Evolutionary conservation across 2,888 invertebrate genomes (phyloP), one percentile per base, ranked within the genome.

Genomic region (Tetranychus truncatus): DNA sequence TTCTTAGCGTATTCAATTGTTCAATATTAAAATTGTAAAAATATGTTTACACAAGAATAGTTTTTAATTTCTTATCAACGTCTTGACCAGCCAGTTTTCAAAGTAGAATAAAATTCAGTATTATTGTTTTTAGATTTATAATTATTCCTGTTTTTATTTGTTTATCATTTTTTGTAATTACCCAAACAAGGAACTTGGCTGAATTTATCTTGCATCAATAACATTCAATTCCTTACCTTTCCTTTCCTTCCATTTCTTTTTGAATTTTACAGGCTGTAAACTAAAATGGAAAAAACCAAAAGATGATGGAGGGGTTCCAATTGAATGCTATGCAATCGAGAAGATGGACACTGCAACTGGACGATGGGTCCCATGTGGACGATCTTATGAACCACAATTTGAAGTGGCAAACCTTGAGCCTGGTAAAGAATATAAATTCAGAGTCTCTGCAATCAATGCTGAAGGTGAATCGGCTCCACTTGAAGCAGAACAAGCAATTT

Each of bases 271-370:
- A 67, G 90, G 91, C 44, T 94, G 94, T 82, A 87, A 90, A 76
- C 89, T 95, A 7, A 85, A 88, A 18, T 95, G 94, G 89, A 91
- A 92, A 81, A 85, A 89, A 65, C 91, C 92, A 5, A 86, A 87
- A 81, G 93, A 95, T 81, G 91, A 93, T 81, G 95, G 95, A 81
- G 95, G 95, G 73, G 85, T 90, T 74, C 89, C 91, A 15, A 86
- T 96, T 77, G 83, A 87, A 4, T 90, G 92, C 83, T 96, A 95
- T 82, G 85, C 92, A 71, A 88, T 99, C 80, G 95, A 95, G 84
- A 94, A 95, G 82, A 92, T 95, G 91, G 96, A 96, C 81, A 87
- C 92, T 85, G 93, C 94, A 78, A 94, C 92, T 65, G 95, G 95
- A 69, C 88, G 94, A 81, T 96, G 96, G 96, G 90, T 95, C 78